Evolutionary conservation across 2,113 vertebrate genomes (phyloP).

Genomic region (Anarrhichthys ocellatus): DNA sequence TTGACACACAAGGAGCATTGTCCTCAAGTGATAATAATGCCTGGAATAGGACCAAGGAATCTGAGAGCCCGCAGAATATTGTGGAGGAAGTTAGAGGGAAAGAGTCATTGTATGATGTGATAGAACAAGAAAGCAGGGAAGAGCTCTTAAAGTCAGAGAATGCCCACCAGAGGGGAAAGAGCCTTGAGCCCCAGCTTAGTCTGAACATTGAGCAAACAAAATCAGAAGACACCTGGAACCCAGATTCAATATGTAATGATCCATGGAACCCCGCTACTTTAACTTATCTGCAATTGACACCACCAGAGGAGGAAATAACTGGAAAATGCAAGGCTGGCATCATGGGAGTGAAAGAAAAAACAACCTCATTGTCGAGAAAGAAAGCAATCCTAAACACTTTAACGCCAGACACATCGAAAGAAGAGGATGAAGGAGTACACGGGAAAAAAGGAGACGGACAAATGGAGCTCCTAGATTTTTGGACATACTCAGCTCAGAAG

Average conservation of each 20-base stretch:
- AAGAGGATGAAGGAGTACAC: slow-evolving; percentile 71
- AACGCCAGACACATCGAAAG: slow-evolving; percentile 79
- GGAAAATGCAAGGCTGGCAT: slow-evolving; percentile 46
- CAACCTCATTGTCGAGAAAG: slow-evolving; percentile 36
- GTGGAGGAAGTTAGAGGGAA: slow-evolving; percentile 42
- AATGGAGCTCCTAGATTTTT: slow-evolving; percentile 71
- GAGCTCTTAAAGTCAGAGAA: slow-evolving; percentile 39
- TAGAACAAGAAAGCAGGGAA: slow-evolving; percentile 33
- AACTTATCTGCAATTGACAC: slow-evolving; percentile 75
- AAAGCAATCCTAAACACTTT: slow-evolving; percentile 61
- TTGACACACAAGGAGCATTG: slow-evolving; percentile 79
- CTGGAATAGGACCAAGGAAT: slow-evolving; percentile 83
- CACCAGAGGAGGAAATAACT: slow-evolving; percentile 69
- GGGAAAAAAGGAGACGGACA: slow-evolving; percentile 54
- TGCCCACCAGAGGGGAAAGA: slow-evolving; percentile 38
- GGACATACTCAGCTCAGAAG: slow-evolving; percentile 76
- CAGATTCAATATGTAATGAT: slow-evolving; percentile 50
- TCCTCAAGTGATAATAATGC: slow-evolving; percentile 68
- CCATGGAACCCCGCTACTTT: slow-evolving; percentile 65
- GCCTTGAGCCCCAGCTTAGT: slow-evolving; percentile 76
- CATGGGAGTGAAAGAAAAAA: slow-evolving; percentile 40
- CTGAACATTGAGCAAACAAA: slow-evolving; percentile 71
- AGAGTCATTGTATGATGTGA: slow-evolving; percentile 23
- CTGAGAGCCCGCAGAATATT: slow-evolving; percentile 61
- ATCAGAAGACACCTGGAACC: slow-evolving; percentile 66